Percentiles rank a stretch among this genome's conserved stretches.
These are phyloP conservation scores for Pocillopora verrucosa DNA, from an alignment of 64 coral and sea anemone genomes.

Conservation along the genomic window DNA sequence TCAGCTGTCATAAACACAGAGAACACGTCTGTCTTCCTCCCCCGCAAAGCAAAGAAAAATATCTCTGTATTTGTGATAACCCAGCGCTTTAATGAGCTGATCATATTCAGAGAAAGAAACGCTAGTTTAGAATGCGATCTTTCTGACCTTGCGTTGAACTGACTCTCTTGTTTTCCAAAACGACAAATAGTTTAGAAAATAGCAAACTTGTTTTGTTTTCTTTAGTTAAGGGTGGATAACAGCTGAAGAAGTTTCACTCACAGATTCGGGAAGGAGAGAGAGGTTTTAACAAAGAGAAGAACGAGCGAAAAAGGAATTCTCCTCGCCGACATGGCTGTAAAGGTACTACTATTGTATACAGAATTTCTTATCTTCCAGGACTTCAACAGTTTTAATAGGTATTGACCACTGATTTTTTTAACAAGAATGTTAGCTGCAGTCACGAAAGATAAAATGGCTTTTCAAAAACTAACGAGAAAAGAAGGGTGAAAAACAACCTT, in stretches of 20 bases:
- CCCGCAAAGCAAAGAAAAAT: conserved; percentile 15
- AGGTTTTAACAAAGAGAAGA: not conserved
- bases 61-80: not conserved
- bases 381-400: not conserved
- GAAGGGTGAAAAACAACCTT: too few species aligned
- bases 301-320: not conserved
- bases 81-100: not conserved
- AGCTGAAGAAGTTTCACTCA: not conserved
- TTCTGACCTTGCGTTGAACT: not conserved
- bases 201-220: not conserved
- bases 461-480: too few species aligned
- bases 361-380: conserved; percentile 18
- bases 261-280: not conserved
- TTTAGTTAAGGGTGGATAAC: not conserved
- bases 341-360: conserved; percentile 7
- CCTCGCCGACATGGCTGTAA: conserved; percentile 7
- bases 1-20: conserved; percentile 18
- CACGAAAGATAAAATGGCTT: too few species aligned
- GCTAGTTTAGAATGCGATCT: not conserved
- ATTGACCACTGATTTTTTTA: too few species aligned
- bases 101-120: not conserved
- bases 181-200: not conserved
- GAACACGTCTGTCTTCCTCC: conserved; percentile 1
- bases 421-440: too few species aligned
- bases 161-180: not conserved